Evolutionary conservation across 2,113 vertebrate genomes (phyloP), one percentile per base, ranked within the genome.

Genomic region (Oreochromis spilurus): DNA sequence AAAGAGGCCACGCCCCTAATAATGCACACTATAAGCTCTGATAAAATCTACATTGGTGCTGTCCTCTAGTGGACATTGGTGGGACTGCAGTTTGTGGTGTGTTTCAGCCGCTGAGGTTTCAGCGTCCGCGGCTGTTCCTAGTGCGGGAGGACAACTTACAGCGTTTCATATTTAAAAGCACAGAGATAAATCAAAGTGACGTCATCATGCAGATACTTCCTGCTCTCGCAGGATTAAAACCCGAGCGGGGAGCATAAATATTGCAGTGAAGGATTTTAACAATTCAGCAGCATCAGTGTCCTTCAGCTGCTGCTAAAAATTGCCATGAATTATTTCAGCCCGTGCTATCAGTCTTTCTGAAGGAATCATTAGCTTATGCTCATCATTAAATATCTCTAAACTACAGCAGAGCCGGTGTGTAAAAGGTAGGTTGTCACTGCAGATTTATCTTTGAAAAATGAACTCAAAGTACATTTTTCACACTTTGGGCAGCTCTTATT

Each of bases 281-380:
- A 38, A 75, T 92, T 87, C 81, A 84, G 83, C 65, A 54, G 72
- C 79, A 62, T 80, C 75, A 12, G 65, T 87, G 87, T 91, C 85
- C 87, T 92, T 82, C 87, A 89, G 82, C 83, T 36, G 40, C 38
- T 31, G 80, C 57, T 55, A 29, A 55, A 79, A 84, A 36, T 55
- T 55, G 45, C n/a, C 67, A 40, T 84, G 83, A 84, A 77, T 86
- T 65, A 86, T 86, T 78, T 48, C 40, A 2, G 13, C 34, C 48
- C 12, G 48, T 5, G 52, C 52, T 5, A 82, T 91, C 81, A 11
- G 78, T 91, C 88, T 83, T 4, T 50, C 31, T 77, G 84, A 83
- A 50, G 43, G 84, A 86, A 34, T 85, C 81, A 34, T 82, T 86
- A 86, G 58, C 55, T 82, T 7, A 40, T 40, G 34, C 84, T 84